Evolutionary conservation across 2,113 vertebrate genomes (phyloP), one percentile per base, ranked within the genome.

Genomic region (Brienomyrus longianalis): DNA sequence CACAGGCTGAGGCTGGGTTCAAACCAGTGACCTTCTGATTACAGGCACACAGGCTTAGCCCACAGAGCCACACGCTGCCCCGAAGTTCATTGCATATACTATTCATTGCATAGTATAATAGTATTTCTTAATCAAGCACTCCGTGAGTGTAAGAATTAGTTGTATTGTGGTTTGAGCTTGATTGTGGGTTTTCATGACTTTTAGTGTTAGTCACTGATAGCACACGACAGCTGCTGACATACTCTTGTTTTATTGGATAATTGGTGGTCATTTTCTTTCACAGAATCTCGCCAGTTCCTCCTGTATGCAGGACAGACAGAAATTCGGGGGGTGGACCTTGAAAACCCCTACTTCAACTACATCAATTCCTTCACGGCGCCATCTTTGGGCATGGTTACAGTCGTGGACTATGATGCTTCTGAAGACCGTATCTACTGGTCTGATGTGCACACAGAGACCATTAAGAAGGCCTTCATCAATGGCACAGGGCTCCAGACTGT

Each of bases 361-460:
- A 99, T 99, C 93, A 99, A 98, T 95, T 99, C 98, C 91, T 99
- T 99, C 96, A 99, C 98, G 0, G 97, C 98, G 92, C 98, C 98
- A 0, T 98, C 99, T 92, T 99, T 99, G 0, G 98, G 99, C 93
- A 99, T 99, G 0, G 98, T 99, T 91, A 99, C 98, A 0, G 98
- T 98, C 89, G 97, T 99, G 92, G 98, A 99, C 94, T 99, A 98
- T 0, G 98, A 99, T 0, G 98, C 98, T 2, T 39, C 96, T 1
- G 98, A 99, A 95, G 97, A 98, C 89, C 97, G 98, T 0, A 98
- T 99, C 90, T 99, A 99, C 94, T 99, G 98, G 98, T 99, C 98
- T 0, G 98, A 99, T 0, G 98, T 99, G 50, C 97, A 98, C 17
- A 99, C 98, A 0, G 98, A 99, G 94, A 98, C 97, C 92, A 98